phyloP scores from a whole-genome alignment of 2,113 vertebrate genomes.

The Pelusios castaneus region DNA sequence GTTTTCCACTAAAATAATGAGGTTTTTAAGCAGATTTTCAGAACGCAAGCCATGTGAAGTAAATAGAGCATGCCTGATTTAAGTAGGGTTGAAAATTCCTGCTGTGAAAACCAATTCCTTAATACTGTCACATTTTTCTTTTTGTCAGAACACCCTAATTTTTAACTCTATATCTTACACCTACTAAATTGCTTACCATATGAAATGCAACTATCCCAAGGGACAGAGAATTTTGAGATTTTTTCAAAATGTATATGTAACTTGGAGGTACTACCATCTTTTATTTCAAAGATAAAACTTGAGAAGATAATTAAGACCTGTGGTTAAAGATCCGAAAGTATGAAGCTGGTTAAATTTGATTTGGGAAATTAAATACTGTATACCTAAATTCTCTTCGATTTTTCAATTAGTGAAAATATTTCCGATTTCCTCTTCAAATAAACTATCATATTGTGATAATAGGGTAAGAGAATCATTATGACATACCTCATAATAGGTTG shows the following conservation, averaged over 20 bases:
- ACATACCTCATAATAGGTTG: neutral
- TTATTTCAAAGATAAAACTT: neutral
- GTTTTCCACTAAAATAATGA: constrained; percentile 27
- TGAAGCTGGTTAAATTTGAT: neutral
- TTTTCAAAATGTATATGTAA: neutral
- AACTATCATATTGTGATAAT: rapidly evolving
- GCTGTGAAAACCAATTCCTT: constrained; percentile 22
- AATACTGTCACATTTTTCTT: neutral
- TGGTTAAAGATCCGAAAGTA: neutral
- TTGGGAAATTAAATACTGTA: neutral
- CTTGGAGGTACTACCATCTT: no score
- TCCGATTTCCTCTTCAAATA: no score
- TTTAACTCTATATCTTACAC: neutral
- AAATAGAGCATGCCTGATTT: neutral
- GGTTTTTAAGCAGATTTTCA: constrained; percentile 20
- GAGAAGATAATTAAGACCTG: rapidly evolving
- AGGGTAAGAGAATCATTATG: neutral
- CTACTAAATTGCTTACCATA: neutral
- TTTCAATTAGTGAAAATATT: neutral
- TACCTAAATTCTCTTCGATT: neutral
- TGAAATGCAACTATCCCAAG: neutral
- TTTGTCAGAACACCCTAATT: constrained; percentile 19
- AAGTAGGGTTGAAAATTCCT: constrained; percentile 23
- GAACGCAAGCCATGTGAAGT: neutral
- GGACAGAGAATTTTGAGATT: neutral